These are phyloP conservation scores for Hoplodrina ambigua DNA, from an alignment of 2,888 invertebrate genomes.

Conservation along the genomic window DNA sequence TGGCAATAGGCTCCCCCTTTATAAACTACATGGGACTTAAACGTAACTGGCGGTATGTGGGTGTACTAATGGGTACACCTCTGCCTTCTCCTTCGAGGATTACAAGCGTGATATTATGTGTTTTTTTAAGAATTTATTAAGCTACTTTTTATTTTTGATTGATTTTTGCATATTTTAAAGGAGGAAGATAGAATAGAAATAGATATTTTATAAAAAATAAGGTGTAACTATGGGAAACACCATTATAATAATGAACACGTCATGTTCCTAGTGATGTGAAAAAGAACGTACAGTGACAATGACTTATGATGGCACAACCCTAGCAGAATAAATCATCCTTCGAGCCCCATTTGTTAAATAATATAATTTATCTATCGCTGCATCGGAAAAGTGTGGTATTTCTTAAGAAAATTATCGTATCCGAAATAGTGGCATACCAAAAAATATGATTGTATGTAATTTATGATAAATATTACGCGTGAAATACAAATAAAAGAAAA, in stretches of 20 bases:
- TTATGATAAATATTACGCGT: not conserved
- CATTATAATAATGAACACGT: conserved; percentile 51
- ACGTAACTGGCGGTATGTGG: too few relatives aligned
- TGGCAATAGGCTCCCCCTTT: too few relatives aligned
- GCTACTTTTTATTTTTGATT: too few relatives aligned
- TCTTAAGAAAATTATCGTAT: not conserved
- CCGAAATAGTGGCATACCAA: not conserved
- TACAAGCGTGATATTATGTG: too few relatives aligned
- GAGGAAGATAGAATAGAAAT: too few relatives aligned
- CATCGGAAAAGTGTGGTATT: conserved; percentile 16
- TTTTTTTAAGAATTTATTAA: too few relatives aligned
- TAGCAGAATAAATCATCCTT: conserved; percentile 48
- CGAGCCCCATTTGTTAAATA: conserved; percentile 46
- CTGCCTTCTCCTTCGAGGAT: too few relatives aligned
- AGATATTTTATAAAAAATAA: not conserved
- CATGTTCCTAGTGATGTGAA: conserved; percentile 38
- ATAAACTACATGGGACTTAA: too few relatives aligned
- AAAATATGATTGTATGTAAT: not conserved
- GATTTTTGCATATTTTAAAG: too few relatives aligned
- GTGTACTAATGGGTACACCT: too few relatives aligned
- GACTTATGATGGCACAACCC: conserved; percentile 49
- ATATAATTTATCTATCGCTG: conserved; percentile 41
- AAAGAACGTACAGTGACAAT: conserved; percentile 42
- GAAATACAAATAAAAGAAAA: not conserved
- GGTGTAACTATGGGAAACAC: not conserved